A percentile compares a stretch with the other conserved stretches of the same genome.
These are phyloP conservation scores for Tipula helvola DNA, from an alignment of 2,888 invertebrate genomes.

Conservation along the genomic window DNA sequence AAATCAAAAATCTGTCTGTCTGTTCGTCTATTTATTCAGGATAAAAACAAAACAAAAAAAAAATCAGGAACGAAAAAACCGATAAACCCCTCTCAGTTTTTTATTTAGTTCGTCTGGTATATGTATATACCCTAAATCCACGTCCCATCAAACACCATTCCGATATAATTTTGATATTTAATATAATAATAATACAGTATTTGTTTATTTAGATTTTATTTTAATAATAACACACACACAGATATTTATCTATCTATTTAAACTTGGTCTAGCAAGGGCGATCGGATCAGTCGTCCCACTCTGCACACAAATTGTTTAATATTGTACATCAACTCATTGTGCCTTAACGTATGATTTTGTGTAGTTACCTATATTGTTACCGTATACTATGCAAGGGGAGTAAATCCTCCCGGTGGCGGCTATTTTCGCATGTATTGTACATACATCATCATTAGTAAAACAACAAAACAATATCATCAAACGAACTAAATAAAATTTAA, in stretches of 20 bases:
- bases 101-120: background rate
- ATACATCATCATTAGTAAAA: background rate
- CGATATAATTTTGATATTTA: background rate
- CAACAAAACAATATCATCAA: background rate
- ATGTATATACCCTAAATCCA: background rate
- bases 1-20: background rate
- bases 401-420: background rate
- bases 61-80: background rate
- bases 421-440: background rate
- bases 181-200: background rate
- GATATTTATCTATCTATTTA: background rate
- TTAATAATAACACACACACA: background rate
- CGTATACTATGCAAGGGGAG: background rate
- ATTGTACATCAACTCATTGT: background rate
- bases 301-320: background rate
- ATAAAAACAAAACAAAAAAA: background rate
- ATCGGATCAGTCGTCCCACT: background rate
- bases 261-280: background rate
- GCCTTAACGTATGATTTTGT: background rate
- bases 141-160: background rate
- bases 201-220: background rate
- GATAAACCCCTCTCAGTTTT: background rate
- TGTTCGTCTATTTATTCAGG: background rate
- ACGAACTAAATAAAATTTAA: background rate
- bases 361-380: background rate